Evolutionary conservation across 2,113 vertebrate genomes (phyloP).

Genomic region (Serilophus lunatus): DNA sequence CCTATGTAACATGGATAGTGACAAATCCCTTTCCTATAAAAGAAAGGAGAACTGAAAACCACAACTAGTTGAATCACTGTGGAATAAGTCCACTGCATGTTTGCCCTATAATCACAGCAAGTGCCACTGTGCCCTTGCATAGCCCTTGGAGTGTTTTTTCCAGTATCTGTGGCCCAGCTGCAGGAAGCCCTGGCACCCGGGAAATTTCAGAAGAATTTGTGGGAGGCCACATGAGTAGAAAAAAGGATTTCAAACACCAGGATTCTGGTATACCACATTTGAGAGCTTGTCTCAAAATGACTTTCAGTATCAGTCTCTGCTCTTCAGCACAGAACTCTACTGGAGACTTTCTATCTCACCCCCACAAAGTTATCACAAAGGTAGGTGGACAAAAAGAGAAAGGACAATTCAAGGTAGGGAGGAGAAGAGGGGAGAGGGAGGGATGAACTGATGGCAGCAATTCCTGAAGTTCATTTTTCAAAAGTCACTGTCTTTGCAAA

Average conservation of each 20-base stretch:
- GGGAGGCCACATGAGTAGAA: background rate
- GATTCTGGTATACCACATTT: background rate
- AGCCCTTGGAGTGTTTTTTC: background rate
- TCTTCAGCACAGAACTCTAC: background rate
- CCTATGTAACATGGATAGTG: background rate
- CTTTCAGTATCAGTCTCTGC: background rate
- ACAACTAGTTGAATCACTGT: background rate
- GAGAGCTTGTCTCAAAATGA: background rate
- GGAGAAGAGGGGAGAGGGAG: background rate
- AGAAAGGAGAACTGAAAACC: background rate
- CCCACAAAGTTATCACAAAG: rapidly evolving
- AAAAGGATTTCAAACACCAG: background rate
- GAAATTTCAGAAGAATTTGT: background rate
- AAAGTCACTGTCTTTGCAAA: background rate
- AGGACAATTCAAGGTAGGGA: background rate
- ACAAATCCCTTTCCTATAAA: background rate
- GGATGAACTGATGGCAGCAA: background rate
- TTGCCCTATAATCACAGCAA: background rate
- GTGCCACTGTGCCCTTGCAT: background rate
- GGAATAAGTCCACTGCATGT: background rate
- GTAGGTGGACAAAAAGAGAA: background rate
- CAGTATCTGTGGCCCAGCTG: background rate
- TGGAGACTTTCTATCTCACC: background rate
- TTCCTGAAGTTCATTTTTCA: background rate
- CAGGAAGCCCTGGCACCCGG: background rate